Evolutionary conservation across 2,797 vertebrate genomes (phyloP), one percentile per base, ranked within the genome.

Genomic region (Sebastes cheni): DNA sequence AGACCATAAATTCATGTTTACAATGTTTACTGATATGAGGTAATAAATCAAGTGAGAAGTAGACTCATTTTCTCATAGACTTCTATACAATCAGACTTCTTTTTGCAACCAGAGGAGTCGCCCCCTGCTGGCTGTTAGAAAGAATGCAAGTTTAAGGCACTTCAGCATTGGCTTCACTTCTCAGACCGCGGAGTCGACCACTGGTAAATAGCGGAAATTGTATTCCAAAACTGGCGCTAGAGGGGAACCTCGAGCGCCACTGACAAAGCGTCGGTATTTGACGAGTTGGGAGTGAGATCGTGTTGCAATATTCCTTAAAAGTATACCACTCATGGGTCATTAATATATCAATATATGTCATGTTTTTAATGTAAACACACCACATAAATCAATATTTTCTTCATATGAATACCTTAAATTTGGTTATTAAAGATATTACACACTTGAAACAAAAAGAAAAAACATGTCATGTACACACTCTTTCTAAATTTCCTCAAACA

Each of bases 401-500:
- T 55, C 1, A 23, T 55, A 34, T 1, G 8, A 2, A 60, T 3
- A 1, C 27, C 4, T 22, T 18, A 23, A 25, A 36, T 54, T 20
- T 9, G 14, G 27, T 54, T 8, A 62, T 64, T 64, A 9, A 73
- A 36, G 6, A 52, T 3, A 52, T 52, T n/a, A 46, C 1, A 46
- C 16, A 46, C 16, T 52, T 52, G 16, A 46, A 46, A 46, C 50
- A 52, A 20, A 52, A 52, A 52, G 20, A 42, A 13, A 42, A 58
- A 46, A 2, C 14, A 52, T 34, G 7, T 72, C 1, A 36, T 39
- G 22, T 18, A 12, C 39, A 60, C 10, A 58, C 34, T 36, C 54
- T 75, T 50, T 67, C 9, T 20, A 59, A 34, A 46, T 32, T 13
- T 67, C 30, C 23, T 46, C 39, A 50, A 67, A 67, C 64, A 46